Base-by-base conservation (phyloP, 2,113 vertebrate species). In the Vulpes lagopus region DNA sequence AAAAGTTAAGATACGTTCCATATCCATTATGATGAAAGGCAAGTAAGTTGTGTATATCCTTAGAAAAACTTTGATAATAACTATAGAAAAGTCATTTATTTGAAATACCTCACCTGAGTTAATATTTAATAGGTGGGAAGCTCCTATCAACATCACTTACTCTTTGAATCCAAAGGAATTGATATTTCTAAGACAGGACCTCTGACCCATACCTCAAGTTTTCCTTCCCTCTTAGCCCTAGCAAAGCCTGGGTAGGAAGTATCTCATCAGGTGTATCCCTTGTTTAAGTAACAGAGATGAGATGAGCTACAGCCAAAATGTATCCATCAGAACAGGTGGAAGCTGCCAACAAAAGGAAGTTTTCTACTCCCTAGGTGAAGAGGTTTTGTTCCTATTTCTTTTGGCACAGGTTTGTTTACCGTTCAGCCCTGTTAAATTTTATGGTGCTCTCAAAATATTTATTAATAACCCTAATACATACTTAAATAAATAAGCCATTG, bases 81-180 rank as follows among this genome's bases (percentile, higher is more conserved):
- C 27, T 69, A n/a, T 20, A 88, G 79, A 80, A 95, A 97, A 96
- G 27, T 27, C 91, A 90, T 51, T 90, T 90, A 83, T 86, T 83
- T 79, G 65, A 65, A 97, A 93, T 8, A 69, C 1, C 16, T 89
- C 51, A 62, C 51, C 91, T 89, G 60, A 91, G 14, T 83, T 86
- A 74, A 83, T 78, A 84, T 74, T 89, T 35, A 69, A 83, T 89
- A 78, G 32, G 22, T 53, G 3, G 16, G 16, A 55, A 64, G 27
- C 51, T 79, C 25, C 85, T 49, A 49, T 27, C 57, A 35, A 74
- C 27, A 43, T 79, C 73, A 81, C 78, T 83, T 65, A 60, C 51
- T 73, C 67, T 83, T 81, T 60, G 25, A 89, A 92, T 16, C 8
- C 57, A 71, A 87, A 94, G 32, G 51, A 90, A 74, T 27, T 73